Percentiles rank a stretch among this genome's conserved stretches.
These are phyloP conservation scores for Pelagia noctiluca DNA, from an alignment of 30 jellyfish, hydroid and myxozoan species.

Conservation along the genomic window DNA sequence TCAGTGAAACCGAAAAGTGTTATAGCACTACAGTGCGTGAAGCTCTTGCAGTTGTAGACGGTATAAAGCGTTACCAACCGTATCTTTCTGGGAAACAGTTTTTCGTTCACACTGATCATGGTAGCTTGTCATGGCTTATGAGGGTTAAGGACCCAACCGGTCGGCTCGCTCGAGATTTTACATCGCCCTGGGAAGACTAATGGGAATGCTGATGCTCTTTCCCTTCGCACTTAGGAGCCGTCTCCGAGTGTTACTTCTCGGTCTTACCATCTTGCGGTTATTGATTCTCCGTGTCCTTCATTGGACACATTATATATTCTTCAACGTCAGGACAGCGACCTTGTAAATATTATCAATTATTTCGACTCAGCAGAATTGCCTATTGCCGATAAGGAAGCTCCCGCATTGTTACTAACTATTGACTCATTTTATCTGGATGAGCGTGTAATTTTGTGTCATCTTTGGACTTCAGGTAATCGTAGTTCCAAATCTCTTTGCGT, in stretches of 20 bases:
- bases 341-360: constrained; percentile 4
- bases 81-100: constrained; percentile 50
- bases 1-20: constrained; percentile 20
- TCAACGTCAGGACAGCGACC: not conserved
- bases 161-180: not conserved
- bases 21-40: constrained; percentile 60
- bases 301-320: not conserved
- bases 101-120: too few species aligned
- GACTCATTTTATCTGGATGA: constrained; percentile 40
- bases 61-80: constrained; percentile 50
- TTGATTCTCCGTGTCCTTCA: not conserved
- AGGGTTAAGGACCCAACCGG: constrained; percentile 8
- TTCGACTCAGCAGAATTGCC: too few species aligned
- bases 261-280: not conserved
- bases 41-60: constrained; percentile 68
- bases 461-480: constrained; percentile 55
- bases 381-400: too few species aligned
- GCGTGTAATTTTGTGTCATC: constrained; percentile 47
- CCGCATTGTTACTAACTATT: constrained; percentile 34
- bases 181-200: not conserved
- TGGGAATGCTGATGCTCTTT: constrained; percentile 4
- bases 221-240: not conserved
- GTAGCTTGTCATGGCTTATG: too few species aligned
- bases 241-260: not conserved
- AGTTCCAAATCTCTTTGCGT: not conserved